Evolutionary conservation across 2,888 invertebrate genomes (phyloP).

Genomic region (Plemyria rubiginata): DNA sequence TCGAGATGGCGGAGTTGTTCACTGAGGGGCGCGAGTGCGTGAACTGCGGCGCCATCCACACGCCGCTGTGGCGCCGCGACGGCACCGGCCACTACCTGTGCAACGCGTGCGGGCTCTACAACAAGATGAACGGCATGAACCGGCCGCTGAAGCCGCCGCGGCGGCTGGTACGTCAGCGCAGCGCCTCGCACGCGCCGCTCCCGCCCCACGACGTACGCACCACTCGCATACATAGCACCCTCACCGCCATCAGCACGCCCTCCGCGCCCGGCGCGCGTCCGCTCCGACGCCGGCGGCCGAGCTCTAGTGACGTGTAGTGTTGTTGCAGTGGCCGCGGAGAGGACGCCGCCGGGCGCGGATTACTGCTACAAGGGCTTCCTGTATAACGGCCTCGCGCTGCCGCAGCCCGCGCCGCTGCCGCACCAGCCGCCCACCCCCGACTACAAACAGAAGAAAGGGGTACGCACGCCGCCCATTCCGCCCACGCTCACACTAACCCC

Average conservation of each 20-base stretch:
- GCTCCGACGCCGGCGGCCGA: constrained; percentile 72
- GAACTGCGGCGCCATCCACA: constrained; percentile 98
- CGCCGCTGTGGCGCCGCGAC: constrained; percentile 99
- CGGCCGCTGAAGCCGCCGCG: constrained; percentile 98
- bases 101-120: constrained; percentile 99
- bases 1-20: constrained; percentile 90
- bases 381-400: constrained; percentile 87
- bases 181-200: constrained; percentile 72
- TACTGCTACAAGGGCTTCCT: constrained; percentile 94
- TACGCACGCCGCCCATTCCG: constrained; percentile 58
- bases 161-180: constrained; percentile 94
- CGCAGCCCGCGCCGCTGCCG: constrained; percentile 61
- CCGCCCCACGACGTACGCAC: constrained; percentile 73
- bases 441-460: constrained; percentile 84
- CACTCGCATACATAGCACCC: constrained; percentile 29
- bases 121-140: constrained; percentile 99
- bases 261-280: background rate
- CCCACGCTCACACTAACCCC: constrained; percentile 60
- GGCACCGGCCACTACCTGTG: constrained; percentile 99
- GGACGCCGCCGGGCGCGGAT: constrained; percentile 92
- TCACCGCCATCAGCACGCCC: constrained; percentile 36
- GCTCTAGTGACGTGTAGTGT: constrained; percentile 62
- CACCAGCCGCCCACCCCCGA: constrained; percentile 65
- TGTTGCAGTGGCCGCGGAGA: constrained; percentile 93
- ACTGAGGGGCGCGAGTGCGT: constrained; percentile 98